These are phyloP conservation scores for Scyliorhinus canicula DNA, from an alignment of 2,797 vertebrate species.

Conservation along the genomic window DNA sequence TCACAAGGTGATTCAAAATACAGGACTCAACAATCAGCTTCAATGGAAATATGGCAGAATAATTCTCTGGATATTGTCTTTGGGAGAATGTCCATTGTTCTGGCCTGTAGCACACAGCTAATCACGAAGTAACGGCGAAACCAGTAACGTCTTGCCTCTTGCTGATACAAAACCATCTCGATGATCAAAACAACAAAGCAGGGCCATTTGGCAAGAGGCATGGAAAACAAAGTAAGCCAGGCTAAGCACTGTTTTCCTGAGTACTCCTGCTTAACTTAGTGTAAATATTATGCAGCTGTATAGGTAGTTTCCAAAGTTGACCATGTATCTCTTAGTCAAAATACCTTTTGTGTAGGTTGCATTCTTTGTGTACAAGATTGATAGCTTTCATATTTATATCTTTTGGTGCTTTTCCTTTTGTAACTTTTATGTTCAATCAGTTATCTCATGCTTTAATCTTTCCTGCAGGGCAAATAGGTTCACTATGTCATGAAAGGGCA, in stretches of 20 bases:
- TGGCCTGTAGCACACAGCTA: background rate
- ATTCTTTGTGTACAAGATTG: background rate
- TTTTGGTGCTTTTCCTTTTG: background rate
- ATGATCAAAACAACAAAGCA: conserved; percentile 24
- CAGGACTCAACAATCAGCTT: background rate
- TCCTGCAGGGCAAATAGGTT: background rate
- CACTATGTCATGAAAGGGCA: background rate
- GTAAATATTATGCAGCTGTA: background rate
- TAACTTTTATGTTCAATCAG: background rate
- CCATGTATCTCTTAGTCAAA: background rate
- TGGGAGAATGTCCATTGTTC: background rate
- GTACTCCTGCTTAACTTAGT: background rate
- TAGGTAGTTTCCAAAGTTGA: background rate
- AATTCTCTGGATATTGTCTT: background rate
- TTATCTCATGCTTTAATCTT: background rate
- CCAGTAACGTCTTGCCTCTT: background rate
- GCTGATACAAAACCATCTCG: background rate
- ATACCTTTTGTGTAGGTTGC: background rate
- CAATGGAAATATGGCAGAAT: background rate
- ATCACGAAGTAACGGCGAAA: background rate
- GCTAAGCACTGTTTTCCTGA: background rate
- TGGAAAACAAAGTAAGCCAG: conserved; percentile 12
- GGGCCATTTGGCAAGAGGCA: conserved; percentile 10
- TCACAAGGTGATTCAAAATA: background rate
- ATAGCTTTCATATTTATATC: background rate